Conservation (phyloP, 2,797 vertebrate genomes). For the Leucoraja ocellata region DNA sequence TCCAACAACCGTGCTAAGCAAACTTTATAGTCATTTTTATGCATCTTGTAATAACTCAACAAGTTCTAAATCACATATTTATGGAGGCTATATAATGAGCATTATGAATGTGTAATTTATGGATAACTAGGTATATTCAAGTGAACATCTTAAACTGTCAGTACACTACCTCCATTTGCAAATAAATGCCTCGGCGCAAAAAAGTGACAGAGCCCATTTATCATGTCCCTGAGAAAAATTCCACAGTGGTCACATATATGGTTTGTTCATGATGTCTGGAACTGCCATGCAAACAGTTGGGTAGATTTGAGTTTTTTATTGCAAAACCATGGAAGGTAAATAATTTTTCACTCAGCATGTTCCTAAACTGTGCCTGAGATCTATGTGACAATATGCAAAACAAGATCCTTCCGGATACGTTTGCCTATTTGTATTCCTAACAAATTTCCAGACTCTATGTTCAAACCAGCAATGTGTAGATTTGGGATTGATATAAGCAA, state of each 20-base stretch:
- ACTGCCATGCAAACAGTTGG: background rate
- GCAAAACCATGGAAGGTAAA: background rate
- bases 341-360: background rate
- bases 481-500: background rate
- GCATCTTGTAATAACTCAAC: slow-evolving; percentile 13
- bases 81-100: slow-evolving; percentile 14
- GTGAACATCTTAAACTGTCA: slow-evolving; percentile 46
- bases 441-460: background rate
- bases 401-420: no score
- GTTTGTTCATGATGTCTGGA: background rate
- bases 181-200: slow-evolving; percentile 49
- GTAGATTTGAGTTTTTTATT: background rate
- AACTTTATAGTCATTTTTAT: slow-evolving; percentile 35
- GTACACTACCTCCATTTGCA: slow-evolving; percentile 41
- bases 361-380: background rate
- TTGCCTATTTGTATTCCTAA: background rate
- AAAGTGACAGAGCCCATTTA: slow-evolving; percentile 52
- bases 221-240: slow-evolving; percentile 54
- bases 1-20: slow-evolving; percentile 23
- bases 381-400: background rate
- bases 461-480: background rate
- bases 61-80: slow-evolving; percentile 37
- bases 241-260: background rate
- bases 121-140: slow-evolving; percentile 24
- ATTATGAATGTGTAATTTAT: slow-evolving; percentile 24